Conservation (phyloP, 2,797 vertebrate species). For the Cryptoprocta ferox region DNA sequence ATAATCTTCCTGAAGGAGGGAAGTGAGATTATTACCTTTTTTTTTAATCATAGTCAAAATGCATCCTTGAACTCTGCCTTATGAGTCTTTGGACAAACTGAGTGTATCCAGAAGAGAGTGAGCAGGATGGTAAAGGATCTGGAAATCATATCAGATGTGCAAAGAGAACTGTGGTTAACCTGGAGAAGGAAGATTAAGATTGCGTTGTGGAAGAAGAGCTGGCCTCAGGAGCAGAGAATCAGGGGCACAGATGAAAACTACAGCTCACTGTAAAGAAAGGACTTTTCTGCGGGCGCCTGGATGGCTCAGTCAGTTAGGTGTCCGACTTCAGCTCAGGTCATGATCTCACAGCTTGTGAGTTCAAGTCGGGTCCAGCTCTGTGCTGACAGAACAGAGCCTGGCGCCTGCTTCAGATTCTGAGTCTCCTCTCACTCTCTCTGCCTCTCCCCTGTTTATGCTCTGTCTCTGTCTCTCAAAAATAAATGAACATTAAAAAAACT, state of each 20-base stretch:
- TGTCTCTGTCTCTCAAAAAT: too few relatives aligned
- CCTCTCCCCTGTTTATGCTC: too few relatives aligned
- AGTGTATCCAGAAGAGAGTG: neutral
- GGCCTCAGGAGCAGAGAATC: neutral
- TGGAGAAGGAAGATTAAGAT: neutral
- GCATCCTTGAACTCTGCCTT: neutral
- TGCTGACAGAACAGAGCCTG: too few relatives aligned
- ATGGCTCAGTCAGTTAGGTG: too few relatives aligned
- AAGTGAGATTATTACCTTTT: neutral
- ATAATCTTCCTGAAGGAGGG: neutral
- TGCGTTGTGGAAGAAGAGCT: neutral
- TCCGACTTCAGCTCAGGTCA: too few relatives aligned
- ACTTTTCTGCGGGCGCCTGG: neutral
- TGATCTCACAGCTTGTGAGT: too few relatives aligned
- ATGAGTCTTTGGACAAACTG: neutral
- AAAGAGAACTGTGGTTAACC: neutral
- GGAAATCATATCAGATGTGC: neutral
- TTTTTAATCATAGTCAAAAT: neutral
- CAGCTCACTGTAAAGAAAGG: neutral
- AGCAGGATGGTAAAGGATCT: neutral
- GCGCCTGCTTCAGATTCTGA: too few relatives aligned
- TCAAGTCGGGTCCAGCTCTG: rapidly evolving
- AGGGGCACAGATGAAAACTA: neutral
- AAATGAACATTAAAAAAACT: too few relatives aligned
- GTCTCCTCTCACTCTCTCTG: too few relatives aligned